These are phyloP conservation scores for Physeter macrocephalus DNA, from an alignment of 2,113 vertebrate species.

Conservation along the genomic window DNA sequence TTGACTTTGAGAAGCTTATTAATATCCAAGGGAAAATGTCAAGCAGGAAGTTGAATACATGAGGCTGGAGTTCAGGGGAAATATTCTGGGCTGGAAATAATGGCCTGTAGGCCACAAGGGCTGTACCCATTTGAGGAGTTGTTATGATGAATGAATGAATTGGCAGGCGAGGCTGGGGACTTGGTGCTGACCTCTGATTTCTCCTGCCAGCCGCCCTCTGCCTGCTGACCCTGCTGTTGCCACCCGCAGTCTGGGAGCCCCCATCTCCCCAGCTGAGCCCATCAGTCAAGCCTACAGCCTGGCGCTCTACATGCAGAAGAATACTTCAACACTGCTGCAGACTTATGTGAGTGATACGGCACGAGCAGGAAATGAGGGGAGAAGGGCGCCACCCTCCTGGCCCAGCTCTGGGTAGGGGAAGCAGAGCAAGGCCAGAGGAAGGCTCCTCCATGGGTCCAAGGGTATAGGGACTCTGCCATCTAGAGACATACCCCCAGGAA, in stretches of 20 bases:
- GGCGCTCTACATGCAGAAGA: slow-evolving; percentile 65
- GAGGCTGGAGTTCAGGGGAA: background rate
- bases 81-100: background rate
- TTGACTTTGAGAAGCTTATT: background rate
- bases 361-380: accelerated
- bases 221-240: slow-evolving; percentile 39
- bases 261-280: slow-evolving; percentile 22
- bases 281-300: slow-evolving; percentile 70
- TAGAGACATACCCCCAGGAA: background rate
- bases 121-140: background rate
- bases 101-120: background rate
- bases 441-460: too few species aligned
- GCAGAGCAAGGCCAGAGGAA: background rate
- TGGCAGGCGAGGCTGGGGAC: background rate
- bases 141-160: background rate
- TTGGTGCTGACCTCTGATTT: slow-evolving; percentile 20
- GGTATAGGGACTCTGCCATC: background rate
- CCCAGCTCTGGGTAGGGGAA: background rate
- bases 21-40: background rate
- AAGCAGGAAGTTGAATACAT: background rate
- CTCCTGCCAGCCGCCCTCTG: slow-evolving; percentile 28
- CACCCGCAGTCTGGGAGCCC: background rate
- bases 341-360: slow-evolving; percentile 58
- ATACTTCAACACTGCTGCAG: slow-evolving; percentile 50
- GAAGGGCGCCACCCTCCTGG: background rate